Evolutionary conservation across 2,888 invertebrate species (phyloP), one percentile per base, ranked within the genome.

Genomic region (Plebejus melissa): DNA sequence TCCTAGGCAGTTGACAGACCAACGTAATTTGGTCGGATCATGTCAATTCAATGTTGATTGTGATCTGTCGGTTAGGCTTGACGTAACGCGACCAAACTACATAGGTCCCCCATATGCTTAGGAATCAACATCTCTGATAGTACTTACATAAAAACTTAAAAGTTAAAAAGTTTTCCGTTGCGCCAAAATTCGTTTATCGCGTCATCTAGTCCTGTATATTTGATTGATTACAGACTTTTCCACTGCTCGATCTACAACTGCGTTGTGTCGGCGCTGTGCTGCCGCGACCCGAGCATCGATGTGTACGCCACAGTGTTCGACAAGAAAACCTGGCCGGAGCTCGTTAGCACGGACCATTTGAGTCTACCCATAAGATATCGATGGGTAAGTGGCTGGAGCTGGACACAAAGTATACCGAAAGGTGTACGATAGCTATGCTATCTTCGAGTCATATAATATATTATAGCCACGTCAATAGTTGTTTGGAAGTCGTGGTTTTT

Each of bases 181-280:
- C 22, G 22, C 22, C 22, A 22, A 22, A 22, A 22, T 22, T 22
- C 22, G 22, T 22, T 22, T 22, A 22, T 22, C 22, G 32, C 32
- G 32, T 32, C 32, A 32, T 32, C 32, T 32, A 32, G 32, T 32
- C 0, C 32, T 41, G 9, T 46, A 46, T 46, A 9, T 46, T 72
- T 54, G 46, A 54, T 60, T 70, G 46, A 1, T 41, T 1, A 1
- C 75, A 88, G 88, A 16, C 77, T 80, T 57, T 84, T 86, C 76
- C 86, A 86, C 7, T 81, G 83, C 36, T 80, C 85, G 1, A 85
- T 83, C 7, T 89, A 86, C 81, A 87, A 84, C 71, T 87, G 88
- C 74, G 76, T 88, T 5, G 76, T 79, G 0, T 80, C 84, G 0
- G 88, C 88, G 4, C 81, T 89, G 0, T 85, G 86, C 72, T 80